Conservation (phyloP, 2,888 invertebrate genomes). For the Stenchaetothrips biformis region DNA sequence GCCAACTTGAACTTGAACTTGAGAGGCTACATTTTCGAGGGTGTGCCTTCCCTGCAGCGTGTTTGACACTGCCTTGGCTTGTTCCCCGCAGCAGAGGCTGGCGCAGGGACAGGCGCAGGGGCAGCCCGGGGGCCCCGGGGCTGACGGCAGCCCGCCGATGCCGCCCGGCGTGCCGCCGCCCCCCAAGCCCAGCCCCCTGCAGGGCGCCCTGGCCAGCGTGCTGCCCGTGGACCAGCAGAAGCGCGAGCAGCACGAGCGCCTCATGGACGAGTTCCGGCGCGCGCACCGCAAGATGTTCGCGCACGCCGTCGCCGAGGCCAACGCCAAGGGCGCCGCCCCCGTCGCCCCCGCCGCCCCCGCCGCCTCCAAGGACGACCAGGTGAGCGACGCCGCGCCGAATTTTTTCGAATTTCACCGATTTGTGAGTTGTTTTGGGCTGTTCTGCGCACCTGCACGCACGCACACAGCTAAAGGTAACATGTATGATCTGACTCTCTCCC, state of each 20-base stretch:
- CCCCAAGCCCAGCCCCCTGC: background rate
- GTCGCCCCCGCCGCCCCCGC: background rate
- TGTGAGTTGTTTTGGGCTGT: no score
- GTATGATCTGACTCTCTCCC: no score
- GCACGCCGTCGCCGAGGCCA: constrained; percentile 12
- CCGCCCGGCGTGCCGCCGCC: constrained; percentile 6
- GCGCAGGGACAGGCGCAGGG: background rate
- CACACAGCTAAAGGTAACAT: no score
- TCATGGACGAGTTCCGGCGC: constrained; percentile 86
- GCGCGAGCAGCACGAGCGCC: constrained; percentile 64
- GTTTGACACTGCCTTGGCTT: background rate
- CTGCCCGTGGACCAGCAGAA: constrained; percentile 53
- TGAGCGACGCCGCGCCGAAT: background rate
- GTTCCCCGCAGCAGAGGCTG: background rate
- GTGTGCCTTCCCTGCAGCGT: no score
- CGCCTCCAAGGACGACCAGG: constrained; percentile 13
- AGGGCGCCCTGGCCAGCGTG: background rate
- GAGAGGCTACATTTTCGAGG: no score
- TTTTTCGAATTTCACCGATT: background rate
- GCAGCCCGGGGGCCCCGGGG: background rate
- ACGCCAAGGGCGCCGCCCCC: background rate
- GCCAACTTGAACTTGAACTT: no score
- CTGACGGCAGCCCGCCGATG: background rate
- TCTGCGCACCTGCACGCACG: no score
- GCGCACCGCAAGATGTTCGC: constrained; percentile 82